These are phyloP conservation scores for Dunckerocampus dactyliophorus DNA, from an alignment of 2,113 vertebrate species.

Conservation along the genomic window DNA sequence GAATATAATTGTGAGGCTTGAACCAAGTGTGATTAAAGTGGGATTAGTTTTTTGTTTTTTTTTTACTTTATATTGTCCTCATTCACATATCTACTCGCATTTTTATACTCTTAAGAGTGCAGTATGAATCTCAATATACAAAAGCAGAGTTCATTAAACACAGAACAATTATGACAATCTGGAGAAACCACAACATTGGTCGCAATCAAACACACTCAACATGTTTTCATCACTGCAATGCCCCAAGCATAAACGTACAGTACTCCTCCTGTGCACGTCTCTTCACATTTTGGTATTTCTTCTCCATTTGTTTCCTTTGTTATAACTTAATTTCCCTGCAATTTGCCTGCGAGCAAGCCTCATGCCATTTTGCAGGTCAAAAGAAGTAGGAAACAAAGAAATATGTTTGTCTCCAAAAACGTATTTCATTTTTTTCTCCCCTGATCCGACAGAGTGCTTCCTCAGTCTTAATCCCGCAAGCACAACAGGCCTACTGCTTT, in stretches of 20 bases:
- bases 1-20: background rate
- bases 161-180: too few species aligned
- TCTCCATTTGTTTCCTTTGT: constrained; percentile 55
- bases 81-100: background rate
- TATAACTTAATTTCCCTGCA: constrained; percentile 42
- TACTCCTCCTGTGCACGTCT: constrained; percentile 37
- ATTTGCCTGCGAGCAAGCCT: constrained; percentile 49
- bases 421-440: constrained; percentile 49
- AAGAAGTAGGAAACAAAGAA: constrained; percentile 15
- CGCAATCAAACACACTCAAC: constrained; percentile 7
- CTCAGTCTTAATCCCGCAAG: constrained; percentile 51
- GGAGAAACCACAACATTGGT: background rate
- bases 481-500: constrained; percentile 39
- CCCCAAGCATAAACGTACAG: constrained; percentile 29
- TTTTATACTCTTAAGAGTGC: background rate
- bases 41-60: background rate
- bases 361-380: constrained; percentile 33
- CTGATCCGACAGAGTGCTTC: constrained; percentile 53
- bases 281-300: constrained; percentile 45
- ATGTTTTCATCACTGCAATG: constrained; percentile 45
- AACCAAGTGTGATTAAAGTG: background rate
- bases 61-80: background rate
- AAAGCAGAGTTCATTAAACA: too few species aligned
- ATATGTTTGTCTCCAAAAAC: constrained; percentile 39
- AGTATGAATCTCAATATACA: too few species aligned